Evolutionary conservation across 2,113 vertebrate species (phyloP).

Genomic region (Sialia sialis): DNA sequence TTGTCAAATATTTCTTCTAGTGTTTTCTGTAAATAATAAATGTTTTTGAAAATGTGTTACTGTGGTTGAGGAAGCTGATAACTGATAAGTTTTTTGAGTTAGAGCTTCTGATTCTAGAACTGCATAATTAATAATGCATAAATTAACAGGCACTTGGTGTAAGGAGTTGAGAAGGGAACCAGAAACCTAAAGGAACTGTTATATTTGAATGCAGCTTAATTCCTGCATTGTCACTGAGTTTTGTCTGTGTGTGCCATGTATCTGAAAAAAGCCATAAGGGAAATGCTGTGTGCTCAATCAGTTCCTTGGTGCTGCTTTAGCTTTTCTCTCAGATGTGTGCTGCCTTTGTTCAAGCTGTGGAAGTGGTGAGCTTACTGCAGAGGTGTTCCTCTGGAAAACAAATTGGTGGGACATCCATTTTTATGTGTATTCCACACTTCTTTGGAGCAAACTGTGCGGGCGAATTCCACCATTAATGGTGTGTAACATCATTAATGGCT

Average conservation of each 20-base stretch:
- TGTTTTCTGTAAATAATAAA: background rate
- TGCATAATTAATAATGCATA: background rate
- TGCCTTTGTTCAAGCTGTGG: background rate
- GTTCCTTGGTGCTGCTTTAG: background rate
- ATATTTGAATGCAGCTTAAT: background rate
- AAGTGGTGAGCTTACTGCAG: background rate
- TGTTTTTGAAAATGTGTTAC: background rate
- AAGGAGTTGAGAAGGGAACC: background rate
- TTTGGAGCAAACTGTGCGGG: conserved; percentile 2
- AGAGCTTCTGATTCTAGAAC: background rate
- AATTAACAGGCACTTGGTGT: background rate
- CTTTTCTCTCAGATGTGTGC: background rate
- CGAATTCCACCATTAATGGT: conserved; percentile 13
- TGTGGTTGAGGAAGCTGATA: background rate
- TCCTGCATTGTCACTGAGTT: background rate
- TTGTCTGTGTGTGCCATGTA: background rate
- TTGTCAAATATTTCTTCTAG: background rate
- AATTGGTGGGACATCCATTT: background rate
- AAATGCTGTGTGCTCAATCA: rapidly evolving
- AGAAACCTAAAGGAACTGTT: background rate
- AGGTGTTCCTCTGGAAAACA: background rate
- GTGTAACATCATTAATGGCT: conserved; percentile 29
- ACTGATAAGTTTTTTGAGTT: background rate
- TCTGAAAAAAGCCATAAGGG: background rate
- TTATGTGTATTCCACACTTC: background rate